phyloP scores from a whole-genome alignment of 2,113 vertebrate genomes.

The Rynchops niger region DNA sequence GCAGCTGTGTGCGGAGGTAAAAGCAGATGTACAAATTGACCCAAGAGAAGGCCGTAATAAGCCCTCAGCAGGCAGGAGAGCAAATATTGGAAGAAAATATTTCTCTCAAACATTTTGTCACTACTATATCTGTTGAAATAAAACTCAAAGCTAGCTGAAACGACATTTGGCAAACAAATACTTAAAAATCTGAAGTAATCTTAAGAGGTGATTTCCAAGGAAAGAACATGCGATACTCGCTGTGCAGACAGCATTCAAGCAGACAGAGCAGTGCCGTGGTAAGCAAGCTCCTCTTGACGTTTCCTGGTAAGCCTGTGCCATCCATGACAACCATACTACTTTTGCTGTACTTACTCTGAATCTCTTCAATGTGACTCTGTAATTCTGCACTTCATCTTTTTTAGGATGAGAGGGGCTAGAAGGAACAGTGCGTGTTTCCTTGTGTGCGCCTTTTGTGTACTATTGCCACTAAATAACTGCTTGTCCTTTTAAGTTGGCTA shows the following conservation, averaged over 20 bases:
- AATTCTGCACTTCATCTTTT: not conserved
- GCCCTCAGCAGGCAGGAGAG: not conserved
- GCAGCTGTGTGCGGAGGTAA: not conserved
- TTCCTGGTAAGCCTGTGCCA: not conserved
- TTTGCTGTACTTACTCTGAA: not conserved
- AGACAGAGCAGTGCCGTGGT: not conserved
- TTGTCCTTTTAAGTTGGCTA: not conserved
- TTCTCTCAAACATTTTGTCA: fast-evolving
- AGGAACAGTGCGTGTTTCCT: not conserved
- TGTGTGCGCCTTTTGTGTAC: not conserved
- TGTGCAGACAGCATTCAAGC: not conserved
- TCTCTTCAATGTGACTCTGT: not conserved
- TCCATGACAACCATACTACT: not conserved
- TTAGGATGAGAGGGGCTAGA: not conserved
- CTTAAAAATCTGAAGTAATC: not conserved
- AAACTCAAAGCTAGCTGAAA: not conserved
- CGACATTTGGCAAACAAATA: not conserved
- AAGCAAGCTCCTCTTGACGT: not conserved
- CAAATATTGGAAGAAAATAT: not conserved
- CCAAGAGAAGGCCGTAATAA: not conserved
- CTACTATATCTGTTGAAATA: not conserved
- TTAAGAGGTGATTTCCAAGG: not conserved
- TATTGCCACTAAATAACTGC: not conserved
- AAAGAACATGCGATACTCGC: not conserved
- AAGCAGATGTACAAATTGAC: not conserved